Evolutionary conservation across 2,113 vertebrate species (phyloP), one percentile per base, ranked within the genome.

Genomic region (Sciurus niger): DNA sequence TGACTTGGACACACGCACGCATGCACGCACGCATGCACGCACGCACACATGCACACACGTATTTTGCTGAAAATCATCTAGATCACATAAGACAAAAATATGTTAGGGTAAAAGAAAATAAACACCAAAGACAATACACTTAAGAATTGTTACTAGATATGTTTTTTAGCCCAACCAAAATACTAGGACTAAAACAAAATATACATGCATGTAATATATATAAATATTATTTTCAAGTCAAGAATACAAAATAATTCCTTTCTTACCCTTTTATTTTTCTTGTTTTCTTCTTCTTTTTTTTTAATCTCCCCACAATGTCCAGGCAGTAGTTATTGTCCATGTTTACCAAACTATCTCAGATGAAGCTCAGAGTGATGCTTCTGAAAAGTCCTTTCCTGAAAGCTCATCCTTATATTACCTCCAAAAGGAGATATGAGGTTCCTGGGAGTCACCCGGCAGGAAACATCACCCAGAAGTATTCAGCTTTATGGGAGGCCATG

Each of bases 221-320:
- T 79, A 80, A 73, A 77, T 85, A 94, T 92, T 67, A n/a, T 93
- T 97, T 96, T 96, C 93, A 97, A 97, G 79, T 24, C 40, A 96
- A 46, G 63, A 72, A 95, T 85, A 92, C 13, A 97, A 92, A 97
- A 30, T 13, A 25, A 74, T 43, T 55, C 34, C 28, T 82, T 72
- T 83, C 76, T 97, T 84, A 94, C 67, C 90, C 93, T 91, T 96
- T 92, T 28, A 30, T 13, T 95, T 91, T 96, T 95, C 89, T 40
- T 73, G 0, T 0, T 48, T 94, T 94, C 95, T 28, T 60, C 2
- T 60, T 63, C 10, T 63, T 25, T 65, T 37, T 73, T 83, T 82
- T 43, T 5, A 22, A 30, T 53, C 51, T 60, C 8, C 24, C 37
- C 13, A 30, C 37, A 94, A 84, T 73, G 28, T 89, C 22, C 10